Conservation (phyloP, 92 coral and sea anemone genomes). For the Metridium senile region DNA sequence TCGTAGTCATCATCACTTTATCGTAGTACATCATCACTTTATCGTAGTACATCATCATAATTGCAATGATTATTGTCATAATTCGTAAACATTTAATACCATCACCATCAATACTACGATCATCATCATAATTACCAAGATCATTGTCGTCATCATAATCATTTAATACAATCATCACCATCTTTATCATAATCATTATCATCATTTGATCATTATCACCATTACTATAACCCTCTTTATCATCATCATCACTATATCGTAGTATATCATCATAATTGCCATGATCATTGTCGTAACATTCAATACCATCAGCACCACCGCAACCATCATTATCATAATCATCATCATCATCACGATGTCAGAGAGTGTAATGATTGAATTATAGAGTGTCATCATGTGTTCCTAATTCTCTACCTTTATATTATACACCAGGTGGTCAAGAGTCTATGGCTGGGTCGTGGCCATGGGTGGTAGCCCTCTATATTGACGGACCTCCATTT, state of each 20-base stretch:
- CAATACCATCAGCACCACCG: background rate
- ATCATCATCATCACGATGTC: background rate
- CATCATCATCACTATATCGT: background rate
- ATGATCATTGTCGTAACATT: background rate
- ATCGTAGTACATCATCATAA: background rate
- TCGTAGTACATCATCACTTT: background rate
- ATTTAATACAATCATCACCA: background rate
- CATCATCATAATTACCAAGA: background rate
- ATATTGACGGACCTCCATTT: constrained; percentile 60
- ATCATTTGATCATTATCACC: background rate
- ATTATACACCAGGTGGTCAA: constrained; percentile 56
- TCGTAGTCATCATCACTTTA: background rate
- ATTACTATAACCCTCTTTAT: background rate
- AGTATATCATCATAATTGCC: background rate
- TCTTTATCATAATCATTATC: background rate
- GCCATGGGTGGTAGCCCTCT: constrained; percentile 98
- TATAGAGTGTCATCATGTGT: no score
- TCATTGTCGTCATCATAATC: background rate
- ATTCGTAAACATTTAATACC: no score
- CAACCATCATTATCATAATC: background rate
- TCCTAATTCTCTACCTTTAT: background rate
- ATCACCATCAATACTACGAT: background rate
- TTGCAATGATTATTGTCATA: no score
- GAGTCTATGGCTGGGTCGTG: constrained; percentile 86
- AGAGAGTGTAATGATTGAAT: no score